These are phyloP conservation scores for Macrobrachium nipponense DNA, from an alignment of 1,140 invertebrate species.

Conservation along the genomic window DNA sequence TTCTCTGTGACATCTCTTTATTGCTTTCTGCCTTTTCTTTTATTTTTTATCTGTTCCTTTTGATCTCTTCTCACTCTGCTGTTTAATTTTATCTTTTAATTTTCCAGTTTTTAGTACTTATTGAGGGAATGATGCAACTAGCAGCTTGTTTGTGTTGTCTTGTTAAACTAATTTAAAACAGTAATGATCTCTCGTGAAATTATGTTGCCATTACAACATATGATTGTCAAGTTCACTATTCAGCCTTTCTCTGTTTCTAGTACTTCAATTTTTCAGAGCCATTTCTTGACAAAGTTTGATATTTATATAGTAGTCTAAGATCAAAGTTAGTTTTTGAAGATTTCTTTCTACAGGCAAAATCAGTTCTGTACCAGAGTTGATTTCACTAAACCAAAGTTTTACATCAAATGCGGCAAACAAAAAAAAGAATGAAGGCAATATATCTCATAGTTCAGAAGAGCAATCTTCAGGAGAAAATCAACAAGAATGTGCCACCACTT, in stretches of 20 bases:
- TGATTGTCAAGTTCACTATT: too few relatives aligned
- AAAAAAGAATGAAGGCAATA: not conserved
- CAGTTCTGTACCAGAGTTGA: conserved; percentile 67
- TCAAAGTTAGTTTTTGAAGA: not conserved
- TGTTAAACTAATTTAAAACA: too few relatives aligned
- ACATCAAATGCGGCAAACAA: not conserved
- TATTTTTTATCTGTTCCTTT: not conserved
- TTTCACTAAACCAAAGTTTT: conserved; percentile 61
- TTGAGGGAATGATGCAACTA: too few relatives aligned
- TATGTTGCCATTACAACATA: too few relatives aligned
- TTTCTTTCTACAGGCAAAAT: conserved; percentile 64
- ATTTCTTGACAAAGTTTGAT: too few relatives aligned
- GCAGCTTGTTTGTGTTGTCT: too few relatives aligned
- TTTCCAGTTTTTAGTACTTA: too few relatives aligned
- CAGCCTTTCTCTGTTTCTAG: too few relatives aligned
- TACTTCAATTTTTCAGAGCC: too few relatives aligned
- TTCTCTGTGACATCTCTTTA: not conserved
- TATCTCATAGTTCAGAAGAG: not conserved
- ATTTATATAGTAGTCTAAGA: not conserved
- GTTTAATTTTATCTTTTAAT: not conserved
- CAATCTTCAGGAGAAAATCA: not conserved
- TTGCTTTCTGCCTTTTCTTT: not conserved
- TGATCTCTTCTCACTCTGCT: not conserved
- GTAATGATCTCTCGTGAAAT: too few relatives aligned
- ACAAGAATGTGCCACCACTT: not conserved